Conservation (phyloP, 2,888 invertebrate genomes). For the Parapristionchus giblindavisi region DNA sequence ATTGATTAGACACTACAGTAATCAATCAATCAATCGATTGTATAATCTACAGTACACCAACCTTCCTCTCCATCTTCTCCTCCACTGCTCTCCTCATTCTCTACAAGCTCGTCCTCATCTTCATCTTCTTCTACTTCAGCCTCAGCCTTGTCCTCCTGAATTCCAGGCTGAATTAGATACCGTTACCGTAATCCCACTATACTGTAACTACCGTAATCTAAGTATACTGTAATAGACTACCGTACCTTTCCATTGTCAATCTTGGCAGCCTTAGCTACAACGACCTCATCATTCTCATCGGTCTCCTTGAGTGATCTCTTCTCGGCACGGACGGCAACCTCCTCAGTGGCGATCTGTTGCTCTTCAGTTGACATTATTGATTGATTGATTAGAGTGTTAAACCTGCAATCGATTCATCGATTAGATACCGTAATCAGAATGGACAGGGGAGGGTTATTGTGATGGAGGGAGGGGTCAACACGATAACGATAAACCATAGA, state of each 20-base stretch:
- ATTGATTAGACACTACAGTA: constrained; percentile 6
- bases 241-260: constrained; percentile 36
- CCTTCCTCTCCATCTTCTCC: background rate
- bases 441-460: constrained; percentile 11
- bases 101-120: too few species aligned
- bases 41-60: constrained; percentile 8
- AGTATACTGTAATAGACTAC: background rate
- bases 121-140: background rate
- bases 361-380: constrained; percentile 21
- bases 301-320: constrained; percentile 37
- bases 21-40: constrained; percentile 22
- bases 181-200: background rate
- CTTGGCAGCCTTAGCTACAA: constrained; percentile 34
- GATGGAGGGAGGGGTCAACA: background rate
- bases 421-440: background rate
- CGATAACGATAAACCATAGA: too few species aligned
- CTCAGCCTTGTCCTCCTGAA: background rate
- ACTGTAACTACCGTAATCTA: background rate
- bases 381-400: background rate
- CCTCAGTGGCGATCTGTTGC: constrained; percentile 28
- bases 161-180: background rate
- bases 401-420: constrained; percentile 5
- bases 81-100: background rate
- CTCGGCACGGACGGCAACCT: constrained; percentile 35
- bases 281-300: constrained; percentile 38